Conservation (phyloP, 2,113 vertebrate species). For the Romanogobio albipinnatus region DNA sequence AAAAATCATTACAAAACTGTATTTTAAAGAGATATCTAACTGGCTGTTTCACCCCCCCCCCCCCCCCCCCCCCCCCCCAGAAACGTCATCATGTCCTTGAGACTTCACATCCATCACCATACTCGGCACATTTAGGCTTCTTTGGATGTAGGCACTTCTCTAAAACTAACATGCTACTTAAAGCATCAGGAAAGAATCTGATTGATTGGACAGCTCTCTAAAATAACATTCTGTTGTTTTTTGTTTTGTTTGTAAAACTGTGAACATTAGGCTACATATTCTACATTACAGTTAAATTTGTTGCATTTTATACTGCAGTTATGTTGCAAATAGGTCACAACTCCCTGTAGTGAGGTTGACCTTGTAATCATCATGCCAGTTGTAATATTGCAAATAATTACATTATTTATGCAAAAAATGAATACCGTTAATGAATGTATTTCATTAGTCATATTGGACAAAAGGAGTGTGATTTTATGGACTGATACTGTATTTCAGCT, state of each 20-base stretch:
- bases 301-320: not conserved
- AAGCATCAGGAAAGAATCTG: slow-evolving; percentile 82
- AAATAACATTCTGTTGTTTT: slow-evolving; percentile 7
- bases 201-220: slow-evolving; percentile 87
- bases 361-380: not conserved
- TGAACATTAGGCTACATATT: not conserved
- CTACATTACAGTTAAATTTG: not conserved
- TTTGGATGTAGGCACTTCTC: slow-evolving; percentile 94
- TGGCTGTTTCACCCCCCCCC: slow-evolving; percentile 4
- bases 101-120: slow-evolving; percentile 88
- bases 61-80: slow-evolving; percentile 65
- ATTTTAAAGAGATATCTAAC: not conserved
- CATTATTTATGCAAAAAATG: not conserved
- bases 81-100: slow-evolving; percentile 90
- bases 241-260: not conserved
- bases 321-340: not conserved
- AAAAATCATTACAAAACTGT: not conserved
- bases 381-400: not conserved
- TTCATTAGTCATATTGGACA: not conserved
- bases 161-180: slow-evolving; percentile 86
- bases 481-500: not conserved
- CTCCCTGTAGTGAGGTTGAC: not conserved
- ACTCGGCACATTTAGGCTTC: slow-evolving; percentile 90
- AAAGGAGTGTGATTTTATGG: not conserved
- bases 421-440: not conserved